Base-by-base conservation (phyloP, 2,888 invertebrate species). In the Drosophila dives region DNA sequence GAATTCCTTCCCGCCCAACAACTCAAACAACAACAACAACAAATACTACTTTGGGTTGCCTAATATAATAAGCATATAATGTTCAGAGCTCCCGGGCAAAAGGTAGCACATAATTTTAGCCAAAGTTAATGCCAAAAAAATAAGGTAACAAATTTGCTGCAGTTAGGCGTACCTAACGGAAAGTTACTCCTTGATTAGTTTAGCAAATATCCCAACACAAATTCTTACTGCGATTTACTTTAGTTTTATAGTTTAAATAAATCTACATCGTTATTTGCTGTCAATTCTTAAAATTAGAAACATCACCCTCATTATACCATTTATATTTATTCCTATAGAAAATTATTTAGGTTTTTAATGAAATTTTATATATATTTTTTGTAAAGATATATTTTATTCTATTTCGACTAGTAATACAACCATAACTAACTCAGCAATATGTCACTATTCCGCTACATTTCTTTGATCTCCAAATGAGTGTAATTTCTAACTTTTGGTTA, bases 31-130 rank as follows among this genome's bases (percentile, higher is more conserved):
- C 53, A 62, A 11, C 67, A 59, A 48, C 42, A 67, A 53, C 64
- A 71, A 73, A 59, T 64, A 68, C 62, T 56, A 67, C 64, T 75
- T 80, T 67, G 82, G 72, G 75, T 55, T 77, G 72, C 74, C 77
- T 87, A 85, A 85, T 87, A 85, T 85, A 85, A 85, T 85, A 85
- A 85, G 87, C 85, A 76, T 74, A 79, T 75, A 75, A 79, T 77
- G 72, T 69, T 72, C 60, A 66, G 68, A 70, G 62, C 59, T 26
- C 50, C 49, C 53, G 72, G 49, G 58, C 63, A 45, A 64, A 63
- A 68, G 70, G 74, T 67, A 53, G 55, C n/a, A 69, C 64, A 72
- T 74, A 59, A 72, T 67, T 69, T 60, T 45, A 56, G 69, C 61
- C 55, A 74, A 75, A 73, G 49, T 59, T 74, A 50, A 56, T 17